A percentile compares a stretch with the other conserved stretches of the same genome.
Evolutionary conservation across 2,113 vertebrate species (phyloP).

Genomic region (Cyphomyrus plagiostoma): DNA sequence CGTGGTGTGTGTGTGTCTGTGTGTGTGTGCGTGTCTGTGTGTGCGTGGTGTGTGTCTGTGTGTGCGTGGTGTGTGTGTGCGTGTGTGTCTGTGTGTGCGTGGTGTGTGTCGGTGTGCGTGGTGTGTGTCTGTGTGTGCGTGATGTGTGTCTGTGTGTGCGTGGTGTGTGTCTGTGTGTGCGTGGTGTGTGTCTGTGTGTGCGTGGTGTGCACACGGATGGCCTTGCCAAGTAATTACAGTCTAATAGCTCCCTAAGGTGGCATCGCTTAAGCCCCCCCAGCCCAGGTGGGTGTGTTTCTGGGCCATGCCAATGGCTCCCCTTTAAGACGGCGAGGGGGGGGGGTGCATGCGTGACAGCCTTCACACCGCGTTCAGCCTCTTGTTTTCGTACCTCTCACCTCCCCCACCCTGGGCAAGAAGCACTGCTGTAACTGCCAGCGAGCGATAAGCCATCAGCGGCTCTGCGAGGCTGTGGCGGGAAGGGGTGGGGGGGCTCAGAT

Average conservation of each 20-base stretch:
- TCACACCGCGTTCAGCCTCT: conserved; percentile 58
- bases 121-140: background rate
- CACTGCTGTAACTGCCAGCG: conserved; percentile 62
- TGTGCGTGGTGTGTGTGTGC: background rate
- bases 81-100: background rate
- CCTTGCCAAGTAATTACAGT: conserved; percentile 58
- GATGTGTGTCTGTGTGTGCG: background rate
- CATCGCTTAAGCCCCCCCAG: conserved; percentile 49
- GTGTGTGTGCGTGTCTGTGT: background rate
- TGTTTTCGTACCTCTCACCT: conserved; percentile 43
- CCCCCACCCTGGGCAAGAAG: conserved; percentile 52
- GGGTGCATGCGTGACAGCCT: conserved; percentile 43
- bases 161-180: background rate
- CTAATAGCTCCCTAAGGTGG: conserved; percentile 66
- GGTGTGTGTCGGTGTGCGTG: background rate
- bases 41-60: background rate
- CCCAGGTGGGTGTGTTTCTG: background rate
- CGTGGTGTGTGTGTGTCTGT: background rate
- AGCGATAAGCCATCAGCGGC: conserved; percentile 61
- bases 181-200: background rate
- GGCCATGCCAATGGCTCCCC: background rate
- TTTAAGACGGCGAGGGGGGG: conserved; percentile 19
- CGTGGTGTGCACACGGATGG: conserved; percentile 39
- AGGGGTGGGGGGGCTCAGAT: background rate
- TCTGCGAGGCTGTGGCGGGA: conserved; percentile 30